A percentile compares a stretch with the other conserved stretches of the same genome.
Evolutionary conservation across 2,888 invertebrate species (phyloP).

Genomic region (Melanophora roralis): DNA sequence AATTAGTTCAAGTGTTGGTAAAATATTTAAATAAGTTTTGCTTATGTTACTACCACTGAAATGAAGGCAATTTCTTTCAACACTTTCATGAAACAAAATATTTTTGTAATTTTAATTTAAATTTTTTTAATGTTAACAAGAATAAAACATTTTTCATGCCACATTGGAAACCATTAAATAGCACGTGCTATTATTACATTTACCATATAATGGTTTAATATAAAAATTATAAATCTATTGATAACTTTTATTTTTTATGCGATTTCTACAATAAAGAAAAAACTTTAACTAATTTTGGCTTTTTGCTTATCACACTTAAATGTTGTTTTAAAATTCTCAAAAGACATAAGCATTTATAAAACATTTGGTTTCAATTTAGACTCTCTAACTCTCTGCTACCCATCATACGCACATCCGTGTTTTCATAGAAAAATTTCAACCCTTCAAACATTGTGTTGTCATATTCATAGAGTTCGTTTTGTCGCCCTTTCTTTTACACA

Average conservation of each 20-base stretch:
- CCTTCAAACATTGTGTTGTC: constrained; percentile 19
- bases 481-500: constrained; percentile 34
- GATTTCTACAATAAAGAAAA: constrained; percentile 76
- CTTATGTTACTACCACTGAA: neutral
- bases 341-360: constrained; percentile 12
- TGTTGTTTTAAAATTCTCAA: constrained; percentile 66
- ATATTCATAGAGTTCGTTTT: neutral
- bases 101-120: neutral
- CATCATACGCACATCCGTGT: too few species aligned
- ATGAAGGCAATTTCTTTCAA: constrained; percentile 30
- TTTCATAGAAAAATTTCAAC: neutral
- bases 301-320: constrained; percentile 75
- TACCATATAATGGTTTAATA: neutral
- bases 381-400: neutral
- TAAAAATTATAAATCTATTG: constrained; percentile 21
- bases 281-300: constrained; percentile 69
- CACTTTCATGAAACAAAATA: constrained; percentile 28
- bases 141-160: constrained; percentile 37
- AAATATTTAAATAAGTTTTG: constrained; percentile 55
- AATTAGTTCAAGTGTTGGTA: constrained; percentile 61
- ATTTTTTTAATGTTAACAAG: neutral
- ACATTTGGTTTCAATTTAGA: constrained; percentile 6
- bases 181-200: constrained; percentile 47
- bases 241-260: constrained; percentile 43
- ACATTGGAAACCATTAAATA: constrained; percentile 53